Evolutionary conservation across 2,113 vertebrate species (phyloP).

Genomic region (Antennarius striatus): DNA sequence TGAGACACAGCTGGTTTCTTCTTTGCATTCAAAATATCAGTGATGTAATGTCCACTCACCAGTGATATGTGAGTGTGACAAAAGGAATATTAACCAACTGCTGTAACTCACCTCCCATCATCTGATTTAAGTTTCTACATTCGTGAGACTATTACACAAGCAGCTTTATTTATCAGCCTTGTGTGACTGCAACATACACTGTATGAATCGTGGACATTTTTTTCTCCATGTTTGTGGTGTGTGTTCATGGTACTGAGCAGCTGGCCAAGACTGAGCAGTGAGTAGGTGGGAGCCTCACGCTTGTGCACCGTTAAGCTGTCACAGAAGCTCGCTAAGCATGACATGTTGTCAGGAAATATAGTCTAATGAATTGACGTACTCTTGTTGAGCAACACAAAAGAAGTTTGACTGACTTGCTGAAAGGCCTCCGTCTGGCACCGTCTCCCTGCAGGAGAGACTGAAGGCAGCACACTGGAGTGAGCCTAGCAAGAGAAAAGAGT

Average conservation of each 20-base stretch:
- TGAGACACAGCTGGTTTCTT: slow-evolving; percentile 35
- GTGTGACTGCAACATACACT: background rate
- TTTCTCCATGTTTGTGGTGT: slow-evolving; percentile 21
- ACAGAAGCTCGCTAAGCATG: slow-evolving; percentile 59
- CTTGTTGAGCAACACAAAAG: slow-evolving; percentile 55
- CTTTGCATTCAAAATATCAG: slow-evolving; percentile 38
- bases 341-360: slow-evolving; percentile 65
- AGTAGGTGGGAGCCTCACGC: slow-evolving; percentile 56
- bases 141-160: background rate
- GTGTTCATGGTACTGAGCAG: slow-evolving; percentile 24
- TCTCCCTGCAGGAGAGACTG: slow-evolving; percentile 48
- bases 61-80: slow-evolving; percentile 11
- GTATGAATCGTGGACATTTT: too few species aligned
- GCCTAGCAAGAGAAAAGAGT: slow-evolving; percentile 10
- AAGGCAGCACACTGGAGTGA: slow-evolving; percentile 31
- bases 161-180: background rate
- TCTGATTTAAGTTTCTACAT: background rate
- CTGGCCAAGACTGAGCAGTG: slow-evolving; percentile 27
- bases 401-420: slow-evolving; percentile 58
- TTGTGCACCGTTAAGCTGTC: slow-evolving; percentile 50
- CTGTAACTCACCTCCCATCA: background rate
- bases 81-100: background rate
- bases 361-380: slow-evolving; percentile 71
- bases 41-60: slow-evolving; percentile 12
- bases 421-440: slow-evolving; percentile 65